phyloP scores from a whole-genome alignment of 2,113 vertebrate species.

The Thoracochromis brauschi region DNA sequence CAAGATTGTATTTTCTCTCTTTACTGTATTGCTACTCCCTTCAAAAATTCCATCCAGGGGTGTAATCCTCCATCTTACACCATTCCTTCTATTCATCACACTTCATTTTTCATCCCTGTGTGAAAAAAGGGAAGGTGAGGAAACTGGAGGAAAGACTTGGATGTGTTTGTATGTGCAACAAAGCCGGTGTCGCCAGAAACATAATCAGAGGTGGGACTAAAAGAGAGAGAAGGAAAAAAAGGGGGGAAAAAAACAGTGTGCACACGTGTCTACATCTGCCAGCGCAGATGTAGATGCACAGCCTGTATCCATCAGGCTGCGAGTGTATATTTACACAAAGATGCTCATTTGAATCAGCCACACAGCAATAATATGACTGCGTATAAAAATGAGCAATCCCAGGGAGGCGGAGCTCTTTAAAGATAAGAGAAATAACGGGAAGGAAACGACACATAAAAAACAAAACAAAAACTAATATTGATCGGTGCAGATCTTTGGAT shows the following conservation, averaged over 20 bases:
- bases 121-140: slow-evolving; percentile 60
- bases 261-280: not conserved
- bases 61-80: slow-evolving; percentile 64
- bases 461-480: not conserved
- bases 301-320: not conserved
- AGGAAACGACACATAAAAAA: not conserved
- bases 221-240: not conserved
- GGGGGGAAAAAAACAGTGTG: fast-evolving
- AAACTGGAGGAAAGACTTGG: slow-evolving; percentile 61
- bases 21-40: slow-evolving; percentile 64
- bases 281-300: not conserved
- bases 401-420: fast-evolving
- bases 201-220: slow-evolving; percentile 13
- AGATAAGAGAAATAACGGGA: not conserved
- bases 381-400: not conserved
- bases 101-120: slow-evolving; percentile 59
- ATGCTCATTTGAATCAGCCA: not conserved
- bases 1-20: slow-evolving; percentile 57
- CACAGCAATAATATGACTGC: not conserved
- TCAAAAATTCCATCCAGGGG: slow-evolving; percentile 58
- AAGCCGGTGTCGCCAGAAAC: slow-evolving; percentile 47
- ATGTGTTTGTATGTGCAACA: slow-evolving; percentile 52
- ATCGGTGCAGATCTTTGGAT: not conserved
- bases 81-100: slow-evolving; percentile 61
- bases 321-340: not conserved